Evolutionary conservation across 2,888 invertebrate species (phyloP).

Genomic region (Galeopsomyia nigrocyanea): DNA sequence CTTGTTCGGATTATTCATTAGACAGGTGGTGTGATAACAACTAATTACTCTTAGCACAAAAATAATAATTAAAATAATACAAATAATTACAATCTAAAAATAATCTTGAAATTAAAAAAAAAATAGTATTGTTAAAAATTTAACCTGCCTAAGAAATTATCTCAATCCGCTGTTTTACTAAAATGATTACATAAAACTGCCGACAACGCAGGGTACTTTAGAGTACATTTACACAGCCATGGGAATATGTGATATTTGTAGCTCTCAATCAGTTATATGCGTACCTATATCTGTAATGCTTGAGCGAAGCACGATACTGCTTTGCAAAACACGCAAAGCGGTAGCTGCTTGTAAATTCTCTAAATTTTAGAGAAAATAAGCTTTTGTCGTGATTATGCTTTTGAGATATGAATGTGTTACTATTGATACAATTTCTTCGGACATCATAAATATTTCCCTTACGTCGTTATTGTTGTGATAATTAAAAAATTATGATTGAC

Average conservation of each 20-base stretch:
- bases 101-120: neutral
- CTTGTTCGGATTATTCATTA: constrained; percentile 38
- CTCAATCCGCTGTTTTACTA: constrained; percentile 18
- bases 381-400: constrained; percentile 32
- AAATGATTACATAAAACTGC: constrained; percentile 33
- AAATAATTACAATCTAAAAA: constrained; percentile 1
- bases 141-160: constrained; percentile 19
- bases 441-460: constrained; percentile 31
- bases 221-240: constrained; percentile 59
- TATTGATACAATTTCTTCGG: constrained; percentile 11
- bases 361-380: constrained; percentile 30
- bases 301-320: constrained; percentile 25
- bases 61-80: constrained; percentile 3
- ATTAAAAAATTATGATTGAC: constrained; percentile 20
- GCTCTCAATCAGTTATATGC: constrained; percentile 24
- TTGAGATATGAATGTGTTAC: constrained; percentile 32
- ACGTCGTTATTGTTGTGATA: neutral
- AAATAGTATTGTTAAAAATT: neutral
- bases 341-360: constrained; percentile 37
- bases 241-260: constrained; percentile 46
- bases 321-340: constrained; percentile 42
- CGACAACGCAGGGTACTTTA: constrained; percentile 44
- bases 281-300: constrained; percentile 8
- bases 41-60: constrained; percentile 7
- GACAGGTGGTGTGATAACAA: neutral